Percentiles rank a stretch among this genome's conserved stretches.
Conservation (phyloP, 2,797 vertebrate genomes). For the Knipowitschia caucasica region DNA sequence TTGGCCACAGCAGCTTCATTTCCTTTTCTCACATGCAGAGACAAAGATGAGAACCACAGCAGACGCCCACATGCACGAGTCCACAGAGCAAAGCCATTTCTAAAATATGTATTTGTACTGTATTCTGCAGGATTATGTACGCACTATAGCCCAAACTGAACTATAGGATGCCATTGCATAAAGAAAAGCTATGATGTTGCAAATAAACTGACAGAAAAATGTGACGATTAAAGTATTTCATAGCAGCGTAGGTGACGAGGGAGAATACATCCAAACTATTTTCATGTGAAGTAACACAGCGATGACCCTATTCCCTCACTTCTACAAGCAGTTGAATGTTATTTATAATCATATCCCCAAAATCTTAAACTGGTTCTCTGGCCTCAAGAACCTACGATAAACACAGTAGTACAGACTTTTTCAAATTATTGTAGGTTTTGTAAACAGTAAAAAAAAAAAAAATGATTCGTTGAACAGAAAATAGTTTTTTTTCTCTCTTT, state of each 20-base stretch:
- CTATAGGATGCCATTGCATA: slow-evolving; percentile 14
- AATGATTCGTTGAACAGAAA: too few species aligned
- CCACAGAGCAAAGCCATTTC: slow-evolving; percentile 10
- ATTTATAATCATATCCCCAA: neutral
- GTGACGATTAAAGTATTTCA: too few species aligned
- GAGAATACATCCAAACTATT: neutral
- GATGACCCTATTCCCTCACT: too few species aligned
- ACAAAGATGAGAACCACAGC: slow-evolving; percentile 23
- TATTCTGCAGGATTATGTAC: slow-evolving; percentile 2
- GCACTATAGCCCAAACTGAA: neutral
- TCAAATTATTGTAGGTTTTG: too few species aligned
- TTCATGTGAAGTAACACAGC: too few species aligned
- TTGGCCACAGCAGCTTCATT: slow-evolving; percentile 37
- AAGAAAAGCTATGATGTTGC: too few species aligned
- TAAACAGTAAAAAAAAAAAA: too few species aligned
- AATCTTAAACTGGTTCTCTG: neutral
- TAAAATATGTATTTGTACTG: slow-evolving; percentile 10
- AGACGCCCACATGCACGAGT: slow-evolving; percentile 8
- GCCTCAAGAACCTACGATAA: too few species aligned
- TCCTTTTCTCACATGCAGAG: slow-evolving; percentile 27
- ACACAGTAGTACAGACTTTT: too few species aligned
- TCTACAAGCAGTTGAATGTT: neutral
- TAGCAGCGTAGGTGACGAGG: too few species aligned
- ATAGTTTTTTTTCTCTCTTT: too few species aligned
- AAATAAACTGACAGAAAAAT: too few species aligned